phyloP scores from a whole-genome alignment of 2,797 vertebrate genomes.

The Aplochiton taeniatus region DNA sequence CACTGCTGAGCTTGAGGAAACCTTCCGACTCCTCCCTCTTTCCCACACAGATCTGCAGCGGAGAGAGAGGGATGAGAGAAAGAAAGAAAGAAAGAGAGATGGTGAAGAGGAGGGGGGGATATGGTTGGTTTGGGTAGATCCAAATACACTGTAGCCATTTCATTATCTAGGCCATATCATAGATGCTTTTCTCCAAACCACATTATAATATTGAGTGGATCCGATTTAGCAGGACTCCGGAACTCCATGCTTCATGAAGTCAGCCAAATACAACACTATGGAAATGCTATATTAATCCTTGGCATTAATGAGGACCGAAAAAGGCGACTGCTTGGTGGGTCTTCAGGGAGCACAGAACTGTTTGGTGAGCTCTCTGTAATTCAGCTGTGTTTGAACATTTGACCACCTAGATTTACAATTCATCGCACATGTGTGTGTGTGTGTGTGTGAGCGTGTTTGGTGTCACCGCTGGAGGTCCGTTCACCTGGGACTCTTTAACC shows the following conservation, averaged over 20 bases:
- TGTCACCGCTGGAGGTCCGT: too few relatives aligned
- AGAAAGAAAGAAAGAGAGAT: not conserved
- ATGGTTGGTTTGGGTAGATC: not conserved
- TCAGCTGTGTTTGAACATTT: not conserved
- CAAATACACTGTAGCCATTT: not conserved
- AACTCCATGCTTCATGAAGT: too few relatives aligned
- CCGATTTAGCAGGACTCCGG: too few relatives aligned
- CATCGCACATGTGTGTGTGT: not conserved
- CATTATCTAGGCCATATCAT: too few relatives aligned
- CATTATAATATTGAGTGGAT: too few relatives aligned
- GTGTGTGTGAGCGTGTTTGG: slow-evolving; percentile 3
- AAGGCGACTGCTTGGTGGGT: too few relatives aligned
- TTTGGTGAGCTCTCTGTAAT: not conserved
- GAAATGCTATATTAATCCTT: too few relatives aligned
- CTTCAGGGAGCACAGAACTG: too few relatives aligned
- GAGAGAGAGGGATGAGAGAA: too few relatives aligned
- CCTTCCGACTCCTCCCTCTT: slow-evolving; percentile 80
- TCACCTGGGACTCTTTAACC: slow-evolving; percentile 89
- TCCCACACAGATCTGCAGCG: slow-evolving; percentile 83
- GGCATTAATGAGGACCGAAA: too few relatives aligned
- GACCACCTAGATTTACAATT: not conserved
- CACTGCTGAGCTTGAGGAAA: slow-evolving; percentile 85
- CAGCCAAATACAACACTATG: too few relatives aligned
- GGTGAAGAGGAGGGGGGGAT: not conserved
- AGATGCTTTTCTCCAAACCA: too few relatives aligned